Percentiles rank a stretch among this genome's conserved stretches.
phyloP scores from a whole-genome alignment of 1,140 invertebrate genomes.

The Drosophila aff. region DNA sequence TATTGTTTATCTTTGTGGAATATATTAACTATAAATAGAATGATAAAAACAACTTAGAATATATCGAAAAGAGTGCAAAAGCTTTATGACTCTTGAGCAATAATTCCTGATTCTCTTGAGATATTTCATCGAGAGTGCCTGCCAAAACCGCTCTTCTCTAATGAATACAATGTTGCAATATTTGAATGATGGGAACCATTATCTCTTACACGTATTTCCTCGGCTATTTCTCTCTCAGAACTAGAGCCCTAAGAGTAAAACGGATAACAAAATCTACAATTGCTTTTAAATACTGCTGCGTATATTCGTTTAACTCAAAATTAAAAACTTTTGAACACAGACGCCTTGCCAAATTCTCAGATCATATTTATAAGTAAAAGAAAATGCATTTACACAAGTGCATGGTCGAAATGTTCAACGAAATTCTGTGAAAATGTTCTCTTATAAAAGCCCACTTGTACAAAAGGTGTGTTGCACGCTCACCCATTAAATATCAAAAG shows the following conservation, averaged over 20 bases:
- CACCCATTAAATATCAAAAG: neutral
- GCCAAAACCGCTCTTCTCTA: conserved; percentile 1
- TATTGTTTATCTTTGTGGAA: conserved; percentile 30
- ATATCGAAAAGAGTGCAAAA: conserved; percentile 1
- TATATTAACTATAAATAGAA: conserved; percentile 45
- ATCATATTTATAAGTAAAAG: conserved; percentile 67
- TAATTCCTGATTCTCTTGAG: conserved; percentile 50
- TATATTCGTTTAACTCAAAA: conserved; percentile 48
- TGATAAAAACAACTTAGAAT: conserved; percentile 21
- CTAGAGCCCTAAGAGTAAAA: neutral
- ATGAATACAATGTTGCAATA: conserved; percentile 55
- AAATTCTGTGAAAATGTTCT: conserved; percentile 34
- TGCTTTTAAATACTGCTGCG: conserved; percentile 22
- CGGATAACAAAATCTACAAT: neutral
- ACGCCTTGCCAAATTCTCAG: conserved; percentile 52
- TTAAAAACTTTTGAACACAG: conserved; percentile 41
- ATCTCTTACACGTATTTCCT: conserved; percentile 52
- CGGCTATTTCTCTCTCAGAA: neutral
- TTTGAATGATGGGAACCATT: conserved; percentile 56
- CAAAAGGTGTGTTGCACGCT: conserved; percentile 20
- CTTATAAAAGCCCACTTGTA: conserved; percentile 34
- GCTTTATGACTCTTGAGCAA: conserved; percentile 37
- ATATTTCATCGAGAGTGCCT: conserved; percentile 4
- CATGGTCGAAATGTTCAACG: conserved; percentile 17
- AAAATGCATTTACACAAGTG: conserved; percentile 64